A percentile compares a stretch with the other conserved stretches of the same genome.
Evolutionary conservation across 53 echinoderm and acorn worm genomes (phyloP).

Genomic region (Patiria pectinifera): DNA sequence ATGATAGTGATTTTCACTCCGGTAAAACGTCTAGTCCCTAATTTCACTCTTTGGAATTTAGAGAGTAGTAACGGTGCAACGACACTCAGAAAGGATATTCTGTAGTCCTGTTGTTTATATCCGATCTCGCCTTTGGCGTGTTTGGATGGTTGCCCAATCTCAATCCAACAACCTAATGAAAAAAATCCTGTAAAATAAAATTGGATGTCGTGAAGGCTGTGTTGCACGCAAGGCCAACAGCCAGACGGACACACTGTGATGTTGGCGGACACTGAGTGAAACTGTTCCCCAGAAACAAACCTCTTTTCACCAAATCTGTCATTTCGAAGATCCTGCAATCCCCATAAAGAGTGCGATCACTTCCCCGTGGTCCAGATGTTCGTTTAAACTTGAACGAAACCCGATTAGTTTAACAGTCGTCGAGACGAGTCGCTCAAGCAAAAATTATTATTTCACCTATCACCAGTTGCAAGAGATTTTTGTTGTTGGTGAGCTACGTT

Average conservation of each 20-base stretch:
- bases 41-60: no score
- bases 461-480: neutral
- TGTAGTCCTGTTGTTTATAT: no score
- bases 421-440: neutral
- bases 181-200: no score
- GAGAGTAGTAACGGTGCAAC: no score
- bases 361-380: constrained; percentile 15
- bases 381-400: neutral
- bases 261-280: neutral
- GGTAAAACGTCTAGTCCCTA: no score
- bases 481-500: neutral
- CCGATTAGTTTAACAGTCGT: constrained; percentile 3
- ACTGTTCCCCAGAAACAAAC: neutral
- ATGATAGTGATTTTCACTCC: no score
- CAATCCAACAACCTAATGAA: no score
- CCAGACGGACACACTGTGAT: neutral
- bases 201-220: no score
- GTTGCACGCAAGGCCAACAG: neutral
- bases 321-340: constrained; percentile 13
- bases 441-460: neutral
- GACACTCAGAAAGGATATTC: no score
- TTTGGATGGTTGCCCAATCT: no score
- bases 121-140: no score
- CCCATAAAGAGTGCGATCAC: constrained; percentile 17
- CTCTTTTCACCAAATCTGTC: constrained; percentile 27